Evolutionary conservation across 1,140 invertebrate genomes (phyloP).

Genomic region (Lamellibrachia luymesi): DNA sequence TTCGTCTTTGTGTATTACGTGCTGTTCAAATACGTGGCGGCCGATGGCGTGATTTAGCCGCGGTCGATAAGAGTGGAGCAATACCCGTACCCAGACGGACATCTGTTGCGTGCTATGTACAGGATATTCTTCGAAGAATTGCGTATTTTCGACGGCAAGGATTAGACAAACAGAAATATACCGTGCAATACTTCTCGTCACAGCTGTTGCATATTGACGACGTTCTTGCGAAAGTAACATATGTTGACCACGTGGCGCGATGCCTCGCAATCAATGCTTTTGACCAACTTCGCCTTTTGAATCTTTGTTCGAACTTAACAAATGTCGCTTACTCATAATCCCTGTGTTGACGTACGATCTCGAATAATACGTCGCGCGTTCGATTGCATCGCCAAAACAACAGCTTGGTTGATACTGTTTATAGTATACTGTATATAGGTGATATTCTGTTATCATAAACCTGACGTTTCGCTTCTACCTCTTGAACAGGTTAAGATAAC

Average conservation of each 20-base stretch:
- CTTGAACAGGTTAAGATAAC: no score
- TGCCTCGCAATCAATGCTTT: slow-evolving; percentile 15
- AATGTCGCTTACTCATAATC: neutral
- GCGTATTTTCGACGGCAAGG: neutral
- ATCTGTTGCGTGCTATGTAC: neutral
- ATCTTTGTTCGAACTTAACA: neutral
- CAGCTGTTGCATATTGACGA: slow-evolving; percentile 3
- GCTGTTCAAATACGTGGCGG: neutral
- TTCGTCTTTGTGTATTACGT: neutral
- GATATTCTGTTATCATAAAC: no score
- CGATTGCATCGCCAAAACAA: neutral
- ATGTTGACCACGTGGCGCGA: slow-evolving; percentile 18
- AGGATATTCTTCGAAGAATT: neutral
- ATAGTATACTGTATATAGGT: no score
- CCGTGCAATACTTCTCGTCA: neutral
- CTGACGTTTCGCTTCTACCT: no score
- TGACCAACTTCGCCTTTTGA: neutral
- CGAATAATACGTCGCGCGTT: neutral
- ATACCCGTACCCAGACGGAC: neutral
- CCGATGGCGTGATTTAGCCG: neutral
- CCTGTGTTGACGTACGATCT: neutral
- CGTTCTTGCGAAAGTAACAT: neutral
- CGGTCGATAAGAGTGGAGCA: neutral
- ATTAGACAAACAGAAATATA: neutral
- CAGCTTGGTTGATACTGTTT: neutral